Evolutionary conservation across 2,888 invertebrate genomes (phyloP), one percentile per base, ranked within the genome.

Genomic region (Synanthedon formicaeformis): DNA sequence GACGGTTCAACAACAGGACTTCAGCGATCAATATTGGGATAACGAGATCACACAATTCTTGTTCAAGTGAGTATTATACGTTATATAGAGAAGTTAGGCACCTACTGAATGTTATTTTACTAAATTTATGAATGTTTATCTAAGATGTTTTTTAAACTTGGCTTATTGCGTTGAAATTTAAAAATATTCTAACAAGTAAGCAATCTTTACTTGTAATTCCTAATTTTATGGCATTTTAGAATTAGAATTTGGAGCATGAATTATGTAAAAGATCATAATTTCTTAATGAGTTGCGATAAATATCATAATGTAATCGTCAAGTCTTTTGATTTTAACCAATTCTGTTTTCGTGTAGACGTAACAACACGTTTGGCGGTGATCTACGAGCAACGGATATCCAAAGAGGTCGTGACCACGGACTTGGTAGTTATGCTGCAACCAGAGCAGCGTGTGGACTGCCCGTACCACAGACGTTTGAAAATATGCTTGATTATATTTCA

Each of bases 371-470:
- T 60, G 96, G 96, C 0, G 83, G 90, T 10, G 96, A 96, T 75
- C 82, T 96, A 56, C 90, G 94, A 49, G 92, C 96, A 0, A 90
- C 92, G 40, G 96, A 96, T 67, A 92, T 96, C 57, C 96, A 96
- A 72, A 90, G 96, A 58, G 94, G 94, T 59, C 90, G 96, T 51
- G 96, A 96, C 75, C 96, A 96, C 67, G 96, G 94, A 11, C 81
- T 96, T 40, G 94, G 93, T 4, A 90, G 91, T 0, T 96, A 96
- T 76, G 92, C 93, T 55, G 90, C 92, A 54, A 92, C 92, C 66
- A 89, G 98, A 53, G 91, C 91, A 10, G 92, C 92, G 58, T 95
- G 95, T 66, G 93, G 94, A 0, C 76, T 95, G 10, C 88, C 89
- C 0, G 90, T 91, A 50, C 95, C 94, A 0, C 78, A 79, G 18